Percentiles rank a stretch among this genome's conserved stretches.
Conservation (phyloP, 2,888 invertebrate species). For the Linyphia triangularis region DNA sequence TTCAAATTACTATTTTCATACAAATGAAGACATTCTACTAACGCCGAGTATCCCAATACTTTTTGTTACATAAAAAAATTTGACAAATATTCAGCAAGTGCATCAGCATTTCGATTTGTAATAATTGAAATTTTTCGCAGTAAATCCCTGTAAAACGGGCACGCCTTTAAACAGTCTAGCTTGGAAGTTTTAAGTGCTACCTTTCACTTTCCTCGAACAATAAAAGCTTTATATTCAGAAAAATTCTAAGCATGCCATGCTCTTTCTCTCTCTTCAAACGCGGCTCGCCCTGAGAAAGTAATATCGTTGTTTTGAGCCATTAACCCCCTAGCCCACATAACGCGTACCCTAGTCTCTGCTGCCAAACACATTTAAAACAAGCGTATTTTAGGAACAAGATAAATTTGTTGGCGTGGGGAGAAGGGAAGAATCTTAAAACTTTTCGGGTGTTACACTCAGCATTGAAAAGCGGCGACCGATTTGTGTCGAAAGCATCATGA, state of each 20-base stretch:
- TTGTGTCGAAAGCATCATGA: background rate
- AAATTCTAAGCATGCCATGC: background rate
- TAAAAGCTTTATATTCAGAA: background rate
- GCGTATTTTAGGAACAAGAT: constrained; percentile 52
- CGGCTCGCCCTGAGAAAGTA: constrained; percentile 1
- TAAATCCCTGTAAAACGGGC: background rate
- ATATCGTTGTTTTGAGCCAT: constrained; percentile 43
- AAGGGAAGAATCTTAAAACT: background rate
- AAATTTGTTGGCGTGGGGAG: constrained; percentile 17
- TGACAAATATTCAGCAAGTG: no score
- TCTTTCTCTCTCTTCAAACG: background rate
- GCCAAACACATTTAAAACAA: constrained; percentile 32
- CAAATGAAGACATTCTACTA: no score
- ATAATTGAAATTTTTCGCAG: no score
- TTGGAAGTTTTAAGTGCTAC: background rate
- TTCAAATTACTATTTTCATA: no score
- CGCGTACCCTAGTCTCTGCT: background rate
- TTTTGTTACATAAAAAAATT: no score
- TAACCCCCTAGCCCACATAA: constrained; percentile 62
- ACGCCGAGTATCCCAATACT: no score
- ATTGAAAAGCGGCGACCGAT: background rate
- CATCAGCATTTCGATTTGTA: no score
- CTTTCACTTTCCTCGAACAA: constrained; percentile 10
- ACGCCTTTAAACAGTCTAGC: background rate
- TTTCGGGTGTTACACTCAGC: background rate